These are phyloP conservation scores for Priapulus caudatus DNA, from an alignment of 2,888 invertebrate species.

Conservation along the genomic window DNA sequence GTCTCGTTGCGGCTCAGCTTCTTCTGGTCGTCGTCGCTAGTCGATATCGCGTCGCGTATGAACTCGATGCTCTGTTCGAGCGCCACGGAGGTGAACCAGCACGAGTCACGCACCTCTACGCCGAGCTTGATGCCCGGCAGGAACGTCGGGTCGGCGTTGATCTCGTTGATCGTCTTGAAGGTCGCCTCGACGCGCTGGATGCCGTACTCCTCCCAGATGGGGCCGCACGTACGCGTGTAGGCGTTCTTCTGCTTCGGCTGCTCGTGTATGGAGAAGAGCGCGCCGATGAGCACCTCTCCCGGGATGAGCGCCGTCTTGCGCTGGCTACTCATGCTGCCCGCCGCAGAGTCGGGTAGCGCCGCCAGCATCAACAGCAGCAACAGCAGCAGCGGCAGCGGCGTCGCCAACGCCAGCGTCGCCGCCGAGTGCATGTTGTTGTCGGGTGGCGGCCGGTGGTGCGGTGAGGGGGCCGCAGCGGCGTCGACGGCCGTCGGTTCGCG, in stretches of 20 bases:
- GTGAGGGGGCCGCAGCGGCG: no score
- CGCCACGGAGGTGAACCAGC: constrained; percentile 68
- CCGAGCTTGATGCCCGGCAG: constrained; percentile 49
- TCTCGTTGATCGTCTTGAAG: constrained; percentile 48
- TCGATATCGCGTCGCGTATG: constrained; percentile 51
- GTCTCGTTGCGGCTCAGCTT: background rate
- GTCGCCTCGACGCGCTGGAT: constrained; percentile 56
- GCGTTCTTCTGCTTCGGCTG: constrained; percentile 24
- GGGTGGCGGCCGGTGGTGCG: no score
- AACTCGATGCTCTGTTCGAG: constrained; percentile 63
- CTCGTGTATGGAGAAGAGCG: constrained; percentile 37
- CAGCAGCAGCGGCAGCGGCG: background rate
- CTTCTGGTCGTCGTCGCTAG: constrained; percentile 17
- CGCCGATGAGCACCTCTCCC: constrained; percentile 49
- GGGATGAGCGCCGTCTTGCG: constrained; percentile 41
- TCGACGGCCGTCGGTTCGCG: no score
- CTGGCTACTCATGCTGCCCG: no score
- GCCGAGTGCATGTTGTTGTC: background rate
- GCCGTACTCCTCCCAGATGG: constrained; percentile 59
- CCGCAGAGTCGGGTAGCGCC: no score
- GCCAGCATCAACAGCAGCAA: background rate
- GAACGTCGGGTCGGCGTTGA: constrained; percentile 49
- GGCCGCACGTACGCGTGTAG: constrained; percentile 45
- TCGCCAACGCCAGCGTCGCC: background rate
- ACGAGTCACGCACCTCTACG: constrained; percentile 62